Evolutionary conservation across 2,888 invertebrate genomes (phyloP).

Genomic region (Tetropium fuscum): DNA sequence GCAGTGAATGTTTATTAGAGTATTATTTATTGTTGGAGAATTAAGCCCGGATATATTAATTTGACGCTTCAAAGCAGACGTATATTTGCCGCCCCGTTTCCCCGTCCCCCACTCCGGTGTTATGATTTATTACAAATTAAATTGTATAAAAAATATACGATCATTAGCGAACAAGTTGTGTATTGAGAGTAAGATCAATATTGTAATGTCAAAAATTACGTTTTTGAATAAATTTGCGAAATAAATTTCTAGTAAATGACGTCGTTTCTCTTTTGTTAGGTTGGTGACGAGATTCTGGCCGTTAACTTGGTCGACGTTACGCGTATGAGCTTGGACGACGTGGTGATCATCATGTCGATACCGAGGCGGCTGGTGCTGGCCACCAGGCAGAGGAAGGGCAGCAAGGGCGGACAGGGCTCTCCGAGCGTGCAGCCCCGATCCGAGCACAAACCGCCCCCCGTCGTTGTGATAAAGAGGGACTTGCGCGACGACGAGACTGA

Average conservation of each 20-base stretch:
- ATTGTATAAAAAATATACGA: no score
- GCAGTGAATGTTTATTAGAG: no score
- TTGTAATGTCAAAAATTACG: not conserved
- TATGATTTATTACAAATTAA: no score
- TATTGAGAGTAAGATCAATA: no score
- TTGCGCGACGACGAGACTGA: constrained; percentile 84
- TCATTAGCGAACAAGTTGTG: no score
- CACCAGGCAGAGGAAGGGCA: constrained; percentile 86
- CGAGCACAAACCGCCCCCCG: constrained; percentile 90
- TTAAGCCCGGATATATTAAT: no score
- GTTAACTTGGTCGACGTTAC: constrained; percentile 98
- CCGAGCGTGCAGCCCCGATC: constrained; percentile 75
- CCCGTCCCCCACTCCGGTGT: no score
- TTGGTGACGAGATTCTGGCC: constrained; percentile 98
- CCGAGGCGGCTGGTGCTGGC: constrained; percentile 94
- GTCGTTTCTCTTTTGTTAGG: constrained; percentile 66
- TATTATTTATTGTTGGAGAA: no score
- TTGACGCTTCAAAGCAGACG: no score
- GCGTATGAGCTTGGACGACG: constrained; percentile 98
- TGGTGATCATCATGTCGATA: constrained; percentile 99
- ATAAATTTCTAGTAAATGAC: not conserved
- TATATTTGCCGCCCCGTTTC: no score
- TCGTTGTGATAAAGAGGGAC: constrained; percentile 91
- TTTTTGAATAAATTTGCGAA: not conserved
- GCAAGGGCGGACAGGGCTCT: constrained; percentile 66